Evolutionary conservation across 2,888 invertebrate genomes (phyloP).

Genomic region (Pseudanteris insignis): DNA sequence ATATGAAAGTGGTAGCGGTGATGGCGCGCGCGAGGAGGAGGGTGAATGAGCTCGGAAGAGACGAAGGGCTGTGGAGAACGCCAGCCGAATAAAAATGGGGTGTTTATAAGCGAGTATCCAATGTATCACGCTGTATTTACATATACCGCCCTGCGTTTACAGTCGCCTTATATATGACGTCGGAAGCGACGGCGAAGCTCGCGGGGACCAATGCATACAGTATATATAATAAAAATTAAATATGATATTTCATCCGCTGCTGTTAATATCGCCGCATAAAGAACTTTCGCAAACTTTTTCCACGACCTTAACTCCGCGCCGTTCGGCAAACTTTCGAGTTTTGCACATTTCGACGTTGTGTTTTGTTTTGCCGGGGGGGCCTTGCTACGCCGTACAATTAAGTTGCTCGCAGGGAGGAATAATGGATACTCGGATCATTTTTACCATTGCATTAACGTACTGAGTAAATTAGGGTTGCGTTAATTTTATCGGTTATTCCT

Average conservation of each 20-base stretch:
- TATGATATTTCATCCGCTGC: constrained; percentile 58
- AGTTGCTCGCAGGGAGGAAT: constrained; percentile 1
- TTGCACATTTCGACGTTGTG: constrained; percentile 16
- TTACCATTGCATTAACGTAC: constrained; percentile 8
- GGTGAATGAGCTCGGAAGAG: constrained; percentile 38
- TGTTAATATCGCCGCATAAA: constrained; percentile 51
- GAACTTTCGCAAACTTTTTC: constrained; percentile 52
- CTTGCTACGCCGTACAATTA: constrained; percentile 5
- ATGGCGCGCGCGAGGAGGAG: constrained; percentile 12
- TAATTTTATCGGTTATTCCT: not conserved
- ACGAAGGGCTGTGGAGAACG: constrained; percentile 59
- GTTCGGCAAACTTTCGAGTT: constrained; percentile 29
- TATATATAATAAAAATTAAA: constrained; percentile 66
- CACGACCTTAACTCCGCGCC: constrained; percentile 18
- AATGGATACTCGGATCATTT: constrained; percentile 14
- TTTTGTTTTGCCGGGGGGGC: constrained; percentile 15
- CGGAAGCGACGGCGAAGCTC: constrained; percentile 19
- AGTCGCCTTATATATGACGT: constrained; percentile 50
- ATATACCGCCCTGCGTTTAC: constrained; percentile 48
- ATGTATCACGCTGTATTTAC: constrained; percentile 67
- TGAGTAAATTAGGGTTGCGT: not conserved
- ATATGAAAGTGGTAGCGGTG: constrained; percentile 34
- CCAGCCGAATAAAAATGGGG: constrained; percentile 66
- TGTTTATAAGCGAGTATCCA: constrained; percentile 67
- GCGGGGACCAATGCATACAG: constrained; percentile 51